These are phyloP conservation scores for Papilio protenor DNA, from an alignment of 2,888 invertebrate species.

Conservation along the genomic window DNA sequence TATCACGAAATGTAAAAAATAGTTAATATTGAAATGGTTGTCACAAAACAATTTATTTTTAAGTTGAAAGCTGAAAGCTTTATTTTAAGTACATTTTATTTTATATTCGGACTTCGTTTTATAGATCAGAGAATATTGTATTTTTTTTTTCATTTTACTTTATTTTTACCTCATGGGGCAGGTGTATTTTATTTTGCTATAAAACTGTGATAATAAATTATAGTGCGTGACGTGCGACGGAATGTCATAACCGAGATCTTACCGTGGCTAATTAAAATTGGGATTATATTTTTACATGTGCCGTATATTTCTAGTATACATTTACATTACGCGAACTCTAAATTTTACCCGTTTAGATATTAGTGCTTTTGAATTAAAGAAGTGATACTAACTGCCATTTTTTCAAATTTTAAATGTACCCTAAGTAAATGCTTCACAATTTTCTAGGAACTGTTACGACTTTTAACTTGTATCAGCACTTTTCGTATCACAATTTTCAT, in stretches of 20 bases:
- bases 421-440: slow-evolving; percentile 45
- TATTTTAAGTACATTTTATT: slow-evolving; percentile 41
- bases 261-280: slow-evolving; percentile 49
- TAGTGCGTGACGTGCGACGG: slow-evolving; percentile 60
- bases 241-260: slow-evolving; percentile 55
- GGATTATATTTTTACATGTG: slow-evolving; percentile 45
- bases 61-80: slow-evolving; percentile 64
- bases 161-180: slow-evolving; percentile 42
- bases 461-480: slow-evolving; percentile 19
- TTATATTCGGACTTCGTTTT: slow-evolving; percentile 29
- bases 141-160: slow-evolving; percentile 22
- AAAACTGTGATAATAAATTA: slow-evolving; percentile 79
- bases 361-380: slow-evolving; percentile 60
- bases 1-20: slow-evolving; percentile 46
- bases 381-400: slow-evolving; percentile 79
- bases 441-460: not conserved
- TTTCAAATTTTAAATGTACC: slow-evolving; percentile 55
- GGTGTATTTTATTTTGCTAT: slow-evolving; percentile 66
- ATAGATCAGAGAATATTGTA: slow-evolving; percentile 25
- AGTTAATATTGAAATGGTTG: slow-evolving; percentile 51
- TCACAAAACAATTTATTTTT: slow-evolving; percentile 70
- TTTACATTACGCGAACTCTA: slow-evolving; percentile 45
- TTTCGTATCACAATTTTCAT: not conserved
- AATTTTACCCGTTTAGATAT: slow-evolving; percentile 50
- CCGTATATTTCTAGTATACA: slow-evolving; percentile 46